phyloP scores from a whole-genome alignment of 2,113 vertebrate species.

The Callospermophilus lateralis region DNA sequence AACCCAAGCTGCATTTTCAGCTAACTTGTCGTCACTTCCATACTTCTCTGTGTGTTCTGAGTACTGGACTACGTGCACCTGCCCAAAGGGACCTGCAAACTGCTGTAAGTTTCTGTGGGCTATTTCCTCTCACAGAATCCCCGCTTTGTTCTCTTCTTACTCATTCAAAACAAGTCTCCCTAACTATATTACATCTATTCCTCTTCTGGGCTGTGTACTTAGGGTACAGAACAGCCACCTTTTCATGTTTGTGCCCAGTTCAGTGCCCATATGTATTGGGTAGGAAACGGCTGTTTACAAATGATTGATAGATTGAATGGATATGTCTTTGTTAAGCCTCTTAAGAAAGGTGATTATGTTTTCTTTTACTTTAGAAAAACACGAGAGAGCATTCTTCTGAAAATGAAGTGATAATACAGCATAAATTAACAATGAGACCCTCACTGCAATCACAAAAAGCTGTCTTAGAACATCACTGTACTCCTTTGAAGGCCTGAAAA shows the following conservation, averaged over 20 bases:
- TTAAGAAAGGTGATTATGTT: not conserved
- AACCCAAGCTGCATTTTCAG: not conserved
- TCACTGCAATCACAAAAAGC: not conserved
- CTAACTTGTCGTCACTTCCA: not conserved
- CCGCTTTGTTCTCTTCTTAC: not conserved
- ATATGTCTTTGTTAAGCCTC: not conserved
- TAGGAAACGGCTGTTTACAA: not conserved
- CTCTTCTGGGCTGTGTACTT: not conserved
- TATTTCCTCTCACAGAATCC: not conserved
- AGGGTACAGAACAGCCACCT: not conserved
- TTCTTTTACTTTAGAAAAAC: slow-evolving; percentile 26
- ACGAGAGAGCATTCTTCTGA: not conserved
- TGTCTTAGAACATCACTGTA: not conserved
- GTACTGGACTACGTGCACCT: not conserved
- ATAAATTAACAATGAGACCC: not conserved
- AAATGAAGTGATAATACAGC: not conserved
- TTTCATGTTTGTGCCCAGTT: not conserved
- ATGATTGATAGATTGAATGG: not conserved
- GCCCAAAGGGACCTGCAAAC: not conserved
- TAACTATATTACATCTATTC: not conserved
- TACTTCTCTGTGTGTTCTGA: not conserved
- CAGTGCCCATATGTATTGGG: not conserved
- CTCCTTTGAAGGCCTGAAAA: slow-evolving; percentile 14
- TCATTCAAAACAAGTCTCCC: not conserved
- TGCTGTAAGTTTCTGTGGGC: not conserved